Evolutionary conservation across 2,113 vertebrate genomes (phyloP).

Genomic region (Sander lucioperca): DNA sequence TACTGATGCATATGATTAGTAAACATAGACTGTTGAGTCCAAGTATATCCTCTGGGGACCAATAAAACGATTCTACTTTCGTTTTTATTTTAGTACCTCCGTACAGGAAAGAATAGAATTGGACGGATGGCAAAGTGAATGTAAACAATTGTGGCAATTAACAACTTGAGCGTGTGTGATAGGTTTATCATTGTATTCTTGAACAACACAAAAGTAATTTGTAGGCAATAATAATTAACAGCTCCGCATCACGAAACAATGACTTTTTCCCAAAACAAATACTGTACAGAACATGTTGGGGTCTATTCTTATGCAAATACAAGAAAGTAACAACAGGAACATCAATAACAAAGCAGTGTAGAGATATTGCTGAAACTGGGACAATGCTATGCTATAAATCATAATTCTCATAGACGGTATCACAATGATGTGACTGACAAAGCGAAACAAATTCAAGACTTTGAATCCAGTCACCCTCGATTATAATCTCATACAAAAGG

Average conservation of each 20-base stretch:
- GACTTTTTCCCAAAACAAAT: neutral
- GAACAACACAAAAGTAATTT: neutral
- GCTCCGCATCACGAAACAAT: neutral
- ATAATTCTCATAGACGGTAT: neutral
- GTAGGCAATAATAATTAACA: neutral
- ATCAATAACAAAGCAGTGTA: neutral
- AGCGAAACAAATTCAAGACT: slow-evolving; percentile 31
- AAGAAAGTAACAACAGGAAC: neutral
- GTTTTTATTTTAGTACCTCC: neutral
- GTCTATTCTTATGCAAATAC: neutral
- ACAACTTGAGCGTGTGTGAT: neutral
- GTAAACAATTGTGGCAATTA: neutral
- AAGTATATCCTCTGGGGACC: neutral
- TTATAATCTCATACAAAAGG: slow-evolving; percentile 16
- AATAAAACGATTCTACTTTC: neutral
- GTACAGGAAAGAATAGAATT: neutral
- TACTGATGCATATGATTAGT: neutral
- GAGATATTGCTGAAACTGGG: neutral
- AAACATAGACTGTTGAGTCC: neutral
- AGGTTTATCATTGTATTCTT: no score
- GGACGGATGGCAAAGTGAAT: neutral
- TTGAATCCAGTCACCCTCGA: slow-evolving; percentile 46
- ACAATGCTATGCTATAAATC: neutral
- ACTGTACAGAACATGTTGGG: neutral
- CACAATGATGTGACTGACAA: slow-evolving; percentile 4